Evolutionary conservation across 2,888 invertebrate genomes (phyloP).

Genomic region (Artemia sinica): DNA sequence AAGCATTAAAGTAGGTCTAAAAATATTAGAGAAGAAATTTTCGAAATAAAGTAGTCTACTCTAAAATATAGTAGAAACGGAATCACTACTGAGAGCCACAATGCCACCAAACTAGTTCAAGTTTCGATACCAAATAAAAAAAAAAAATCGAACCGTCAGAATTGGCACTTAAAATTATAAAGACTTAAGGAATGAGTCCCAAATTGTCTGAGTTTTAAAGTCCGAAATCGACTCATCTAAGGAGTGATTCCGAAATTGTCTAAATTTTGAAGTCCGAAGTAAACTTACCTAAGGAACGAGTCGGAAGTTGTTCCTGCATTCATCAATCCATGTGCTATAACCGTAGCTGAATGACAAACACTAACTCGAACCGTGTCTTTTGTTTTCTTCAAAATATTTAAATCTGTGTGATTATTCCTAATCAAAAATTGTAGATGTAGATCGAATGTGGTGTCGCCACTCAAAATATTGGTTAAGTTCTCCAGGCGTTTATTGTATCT

Average conservation of each 20-base stretch:
- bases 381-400: constrained; percentile 76
- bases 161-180: too few species aligned
- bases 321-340: constrained; percentile 97
- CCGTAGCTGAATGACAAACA: constrained; percentile 95
- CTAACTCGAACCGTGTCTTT: constrained; percentile 94
- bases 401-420: constrained; percentile 91
- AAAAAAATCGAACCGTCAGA: too few species aligned
- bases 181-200: too few species aligned
- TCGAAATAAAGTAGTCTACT: too few species aligned
- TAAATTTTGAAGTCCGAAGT: neutral
- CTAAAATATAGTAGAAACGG: too few species aligned
- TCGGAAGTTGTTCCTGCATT: constrained; percentile 97
- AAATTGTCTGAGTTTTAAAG: too few species aligned
- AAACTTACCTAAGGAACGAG: constrained; percentile 61
- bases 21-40: too few species aligned
- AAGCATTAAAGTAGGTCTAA: too few species aligned
- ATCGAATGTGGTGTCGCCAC: constrained; percentile 90
- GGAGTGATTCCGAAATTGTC: neutral
- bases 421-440: constrained; percentile 93
- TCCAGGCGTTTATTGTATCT: constrained; percentile 68
- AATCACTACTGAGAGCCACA: too few species aligned
- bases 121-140: too few species aligned
- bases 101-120: too few species aligned
- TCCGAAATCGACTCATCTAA: too few species aligned
- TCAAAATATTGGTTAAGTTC: constrained; percentile 73